phyloP scores from a whole-genome alignment of 1,140 invertebrate species.

The Bursaphelenchus mucronatus region DNA sequence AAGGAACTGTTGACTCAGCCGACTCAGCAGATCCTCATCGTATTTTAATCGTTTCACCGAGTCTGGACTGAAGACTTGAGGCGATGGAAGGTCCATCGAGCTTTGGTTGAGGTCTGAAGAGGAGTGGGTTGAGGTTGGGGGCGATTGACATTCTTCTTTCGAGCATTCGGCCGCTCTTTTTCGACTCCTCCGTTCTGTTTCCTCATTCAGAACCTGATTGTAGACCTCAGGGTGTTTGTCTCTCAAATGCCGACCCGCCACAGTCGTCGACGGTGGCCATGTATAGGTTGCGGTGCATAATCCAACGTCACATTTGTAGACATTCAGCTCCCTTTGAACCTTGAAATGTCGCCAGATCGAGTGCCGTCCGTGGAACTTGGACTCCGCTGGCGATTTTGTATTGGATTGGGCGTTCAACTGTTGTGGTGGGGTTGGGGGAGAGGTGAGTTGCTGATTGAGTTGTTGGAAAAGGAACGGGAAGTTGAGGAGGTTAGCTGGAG shows the following conservation, averaged over 20 bases:
- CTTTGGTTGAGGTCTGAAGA: slow-evolving; percentile 1
- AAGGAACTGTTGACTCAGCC: too few relatives aligned
- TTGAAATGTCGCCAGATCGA: slow-evolving; percentile 10
- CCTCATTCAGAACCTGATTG: slow-evolving; percentile 3
- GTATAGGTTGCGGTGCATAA: slow-evolving; percentile 3
- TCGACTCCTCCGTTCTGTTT: slow-evolving; percentile 8
- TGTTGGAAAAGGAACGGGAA: slow-evolving; percentile 13
- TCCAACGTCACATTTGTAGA: slow-evolving; percentile 3
- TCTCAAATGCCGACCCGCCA: slow-evolving; percentile 2
- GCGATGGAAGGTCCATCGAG: neutral
- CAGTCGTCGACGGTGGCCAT: slow-evolving; percentile 13
- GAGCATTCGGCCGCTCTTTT: slow-evolving; percentile 12
- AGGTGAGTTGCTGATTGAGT: neutral
- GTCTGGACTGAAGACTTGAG: neutral
- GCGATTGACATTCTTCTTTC: neutral
- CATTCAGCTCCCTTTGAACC: neutral
- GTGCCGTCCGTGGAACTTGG: slow-evolving; percentile 9
- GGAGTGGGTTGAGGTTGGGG: too few relatives aligned
- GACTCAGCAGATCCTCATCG: slow-evolving; percentile 9
- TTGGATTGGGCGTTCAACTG: slow-evolving; percentile 2
- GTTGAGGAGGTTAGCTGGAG: neutral
- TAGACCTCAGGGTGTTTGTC: slow-evolving; percentile 11
- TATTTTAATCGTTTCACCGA: neutral
- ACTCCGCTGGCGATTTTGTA: neutral
- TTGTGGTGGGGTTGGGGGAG: neutral